Evolutionary conservation across 2,888 invertebrate species (phyloP), one percentile per base, ranked within the genome.

Genomic region (Dicyrtomina minuta): DNA sequence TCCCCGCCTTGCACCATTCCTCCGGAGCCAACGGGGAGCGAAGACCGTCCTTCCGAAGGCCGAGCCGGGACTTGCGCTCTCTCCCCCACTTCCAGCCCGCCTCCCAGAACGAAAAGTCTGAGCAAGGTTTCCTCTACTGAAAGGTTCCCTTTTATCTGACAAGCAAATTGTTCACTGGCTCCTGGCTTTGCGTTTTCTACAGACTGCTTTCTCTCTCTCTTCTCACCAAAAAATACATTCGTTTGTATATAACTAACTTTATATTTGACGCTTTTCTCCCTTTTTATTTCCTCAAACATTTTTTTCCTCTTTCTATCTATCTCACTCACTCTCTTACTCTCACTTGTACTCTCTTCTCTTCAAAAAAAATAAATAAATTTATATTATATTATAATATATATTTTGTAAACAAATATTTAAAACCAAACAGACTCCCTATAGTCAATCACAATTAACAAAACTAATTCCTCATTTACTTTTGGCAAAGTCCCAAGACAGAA

Each of bases 1-100:
- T 55, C 74, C 71, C 75, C 77, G 73, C 77, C 75, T 73, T 72
- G 74, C 74, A 74, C 72, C 72, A 74, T 74, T 72, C 66, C 62
- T 20, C 27, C 8, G 26, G 44, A 64, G 66, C 74, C 74, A 72
- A 70, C 70, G 66, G 44, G 17, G 33, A 17, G 27, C n/a, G 3
- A 10, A 43, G 53, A 6, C 39, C 60, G 8, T 39, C 49, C 58
- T 69, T 20, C 10, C n/a, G 61, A 22, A 43, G 56, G 53, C 27
- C 43, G 44, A 10, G 17, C 10, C 20, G 20, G 17, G 46, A 33
- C 58, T 46, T 62, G 61, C 69, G 60, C 41, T 33, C 22, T 46
- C 39, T 17, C 64, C 64, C 22, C 49, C 46, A 15, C 33, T 22
- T n/a, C 17, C 64, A 13, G 17, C 22, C 22, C 24, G 20, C n/a